These are phyloP conservation scores for Cololabis saira DNA, from an alignment of 2,113 vertebrate genomes.

Conservation along the genomic window DNA sequence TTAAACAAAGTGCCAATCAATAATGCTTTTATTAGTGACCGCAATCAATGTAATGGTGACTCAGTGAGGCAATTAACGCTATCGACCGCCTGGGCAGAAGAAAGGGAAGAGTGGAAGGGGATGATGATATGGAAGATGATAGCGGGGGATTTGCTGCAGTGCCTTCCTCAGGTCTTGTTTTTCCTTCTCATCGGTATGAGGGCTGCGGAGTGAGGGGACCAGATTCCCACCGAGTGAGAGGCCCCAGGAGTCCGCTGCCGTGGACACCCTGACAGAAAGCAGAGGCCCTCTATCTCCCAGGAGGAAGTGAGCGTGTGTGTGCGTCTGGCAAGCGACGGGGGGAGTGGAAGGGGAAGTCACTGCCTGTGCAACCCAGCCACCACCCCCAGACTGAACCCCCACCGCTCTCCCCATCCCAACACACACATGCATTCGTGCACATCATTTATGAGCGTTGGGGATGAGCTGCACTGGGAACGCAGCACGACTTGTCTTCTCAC, in stretches of 20 bases:
- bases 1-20: conserved; percentile 89
- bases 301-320: conserved; percentile 75
- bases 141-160: conserved; percentile 68
- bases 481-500: conserved; percentile 76
- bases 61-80: conserved; percentile 87
- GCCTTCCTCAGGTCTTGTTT: conserved; percentile 80
- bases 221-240: conserved; percentile 88
- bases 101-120: conserved; percentile 44
- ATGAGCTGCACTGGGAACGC: conserved; percentile 78
- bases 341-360: conserved; percentile 74
- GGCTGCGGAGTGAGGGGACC: conserved; percentile 79
- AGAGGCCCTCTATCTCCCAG: conserved; percentile 87
- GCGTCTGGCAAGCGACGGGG: conserved; percentile 2
- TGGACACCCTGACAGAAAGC: conserved; percentile 90
- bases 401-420: no score
- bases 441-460: conserved; percentile 44
- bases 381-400: not conserved
- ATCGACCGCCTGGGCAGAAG: conserved; percentile 75
- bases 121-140: conserved; percentile 47
- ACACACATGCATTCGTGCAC: conserved; percentile 24
- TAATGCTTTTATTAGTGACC: conserved; percentile 88
- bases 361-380: conserved; percentile 34
- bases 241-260: conserved; percentile 80
- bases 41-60: conserved; percentile 89
- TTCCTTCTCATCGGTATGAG: conserved; percentile 54